A percentile compares a stretch with the other conserved stretches of the same genome.
These are phyloP conservation scores for Lucinisca nassula DNA, from an alignment of 2,888 invertebrate genomes.

Conservation along the genomic window DNA sequence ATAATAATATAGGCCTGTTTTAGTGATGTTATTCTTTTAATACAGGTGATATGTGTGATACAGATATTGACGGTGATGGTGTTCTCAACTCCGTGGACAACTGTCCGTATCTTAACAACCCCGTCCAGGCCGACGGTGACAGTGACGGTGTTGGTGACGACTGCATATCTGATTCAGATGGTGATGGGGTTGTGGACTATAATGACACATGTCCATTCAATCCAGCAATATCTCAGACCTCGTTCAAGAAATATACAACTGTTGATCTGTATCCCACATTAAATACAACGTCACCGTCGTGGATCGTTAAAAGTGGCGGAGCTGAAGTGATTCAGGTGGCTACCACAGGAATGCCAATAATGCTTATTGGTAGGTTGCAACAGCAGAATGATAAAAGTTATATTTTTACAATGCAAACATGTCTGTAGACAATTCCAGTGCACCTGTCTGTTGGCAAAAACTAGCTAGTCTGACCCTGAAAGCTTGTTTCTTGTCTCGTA, in stretches of 20 bases:
- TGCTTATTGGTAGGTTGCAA: conserved; percentile 78
- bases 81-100: conserved; percentile 96
- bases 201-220: conserved; percentile 93
- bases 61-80: conserved; percentile 91
- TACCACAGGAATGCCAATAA: conserved; percentile 71
- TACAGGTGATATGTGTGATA: conserved; percentile 88
- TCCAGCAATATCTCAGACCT: conserved; percentile 31
- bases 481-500: too few species aligned
- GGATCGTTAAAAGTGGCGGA: conserved; percentile 69
- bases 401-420: too few species aligned
- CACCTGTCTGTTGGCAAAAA: too few species aligned
- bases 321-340: conserved; percentile 72
- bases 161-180: conserved; percentile 82
- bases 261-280: conserved; percentile 66
- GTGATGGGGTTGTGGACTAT: conserved; percentile 80
- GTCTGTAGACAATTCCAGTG: too few species aligned
- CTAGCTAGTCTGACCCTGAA: too few species aligned
- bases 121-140: conserved; percentile 88
- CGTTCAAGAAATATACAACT: conserved; percentile 63
- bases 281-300: conserved; percentile 48
- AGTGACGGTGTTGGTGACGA: conserved; percentile 71
- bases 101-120: conserved; percentile 94
- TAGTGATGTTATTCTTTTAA: too few species aligned
- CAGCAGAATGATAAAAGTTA: too few species aligned
- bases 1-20: too few species aligned